Percentiles rank a stretch among this genome's conserved stretches.
Evolutionary conservation across 2,888 invertebrate genomes (phyloP).

Genomic region (Teinopalpus imperialis): DNA sequence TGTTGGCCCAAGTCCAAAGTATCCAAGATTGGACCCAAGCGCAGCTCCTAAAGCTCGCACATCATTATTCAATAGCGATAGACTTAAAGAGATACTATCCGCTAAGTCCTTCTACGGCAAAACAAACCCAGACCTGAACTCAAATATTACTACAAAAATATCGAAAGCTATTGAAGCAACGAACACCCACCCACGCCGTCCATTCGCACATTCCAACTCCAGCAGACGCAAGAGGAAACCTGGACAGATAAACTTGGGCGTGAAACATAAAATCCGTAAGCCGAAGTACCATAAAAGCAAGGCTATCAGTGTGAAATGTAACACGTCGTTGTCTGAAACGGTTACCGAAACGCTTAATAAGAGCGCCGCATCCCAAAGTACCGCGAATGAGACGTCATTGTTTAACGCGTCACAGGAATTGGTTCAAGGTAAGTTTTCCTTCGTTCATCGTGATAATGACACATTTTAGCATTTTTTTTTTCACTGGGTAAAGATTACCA

Average conservation of each 20-base stretch:
- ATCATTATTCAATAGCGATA: constrained; percentile 68
- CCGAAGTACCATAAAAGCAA: constrained; percentile 76
- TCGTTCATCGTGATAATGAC: too few relatives aligned
- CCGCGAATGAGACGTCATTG: constrained; percentile 3
- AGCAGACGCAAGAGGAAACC: constrained; percentile 57
- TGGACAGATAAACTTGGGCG: constrained; percentile 86
- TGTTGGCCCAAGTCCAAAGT: constrained; percentile 54
- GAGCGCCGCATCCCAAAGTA: constrained; percentile 34
- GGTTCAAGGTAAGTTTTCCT: constrained; percentile 59
- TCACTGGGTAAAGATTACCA: too few relatives aligned
- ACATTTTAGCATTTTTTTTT: too few relatives aligned
- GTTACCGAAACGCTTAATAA: constrained; percentile 33
- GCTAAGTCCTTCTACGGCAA: constrained; percentile 82
- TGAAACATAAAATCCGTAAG: constrained; percentile 83
- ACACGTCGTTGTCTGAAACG: constrained; percentile 32
- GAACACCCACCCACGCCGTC: constrained; percentile 42
- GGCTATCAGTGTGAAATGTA: constrained; percentile 34
- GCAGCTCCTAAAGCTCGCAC: constrained; percentile 66
- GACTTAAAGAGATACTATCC: constrained; percentile 73
- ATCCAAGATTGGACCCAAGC: constrained; percentile 56
- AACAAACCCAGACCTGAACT: constrained; percentile 62
- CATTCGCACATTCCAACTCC: constrained; percentile 51
- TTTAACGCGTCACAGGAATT: constrained; percentile 57
- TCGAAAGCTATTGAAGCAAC: constrained; percentile 58
- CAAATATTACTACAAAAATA: constrained; percentile 52